A percentile compares a stretch with the other conserved stretches of the same genome.
These are phyloP conservation scores for Potamarius usumacintae DNA, from an alignment of 2,113 vertebrate species.

Conservation along the genomic window DNA sequence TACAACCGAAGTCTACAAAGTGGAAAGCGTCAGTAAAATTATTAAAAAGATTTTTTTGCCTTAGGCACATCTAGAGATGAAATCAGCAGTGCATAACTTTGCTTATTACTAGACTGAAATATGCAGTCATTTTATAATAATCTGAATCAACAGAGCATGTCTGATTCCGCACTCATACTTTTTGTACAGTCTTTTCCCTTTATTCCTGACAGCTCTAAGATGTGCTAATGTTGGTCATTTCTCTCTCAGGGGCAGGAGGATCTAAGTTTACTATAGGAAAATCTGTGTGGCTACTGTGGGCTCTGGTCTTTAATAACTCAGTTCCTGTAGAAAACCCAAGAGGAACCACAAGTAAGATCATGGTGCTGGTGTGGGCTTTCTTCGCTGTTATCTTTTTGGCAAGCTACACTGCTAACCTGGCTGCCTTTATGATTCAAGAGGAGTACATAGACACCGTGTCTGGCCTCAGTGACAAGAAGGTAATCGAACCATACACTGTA, in stretches of 20 bases:
- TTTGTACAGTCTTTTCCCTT: constrained; percentile 21
- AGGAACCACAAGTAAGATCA: constrained; percentile 95
- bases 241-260: constrained; percentile 73
- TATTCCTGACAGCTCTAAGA: background rate
- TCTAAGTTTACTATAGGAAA: constrained; percentile 92
- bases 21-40: constrained; percentile 80
- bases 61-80: constrained; percentile 17
- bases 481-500: constrained; percentile 52
- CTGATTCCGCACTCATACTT: constrained; percentile 2
- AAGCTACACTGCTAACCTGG: constrained; percentile 86
- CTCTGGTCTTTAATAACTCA: constrained; percentile 93
- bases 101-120: constrained; percentile 25
- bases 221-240: constrained; percentile 12
- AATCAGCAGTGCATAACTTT: constrained; percentile 42
- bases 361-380: constrained; percentile 89
- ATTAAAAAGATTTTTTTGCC: constrained; percentile 17
- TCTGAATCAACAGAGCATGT: constrained; percentile 30
- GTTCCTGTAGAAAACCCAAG: constrained; percentile 92
- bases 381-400: constrained; percentile 87
- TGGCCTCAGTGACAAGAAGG: constrained; percentile 92
- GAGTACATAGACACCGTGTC: constrained; percentile 95
- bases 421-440: constrained; percentile 90
- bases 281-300: constrained; percentile 86
- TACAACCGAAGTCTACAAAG: constrained; percentile 83
- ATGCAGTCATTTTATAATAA: constrained; percentile 37